Base-by-base conservation (phyloP, 2,888 invertebrate species). In the Nomada fabriciana region DNA sequence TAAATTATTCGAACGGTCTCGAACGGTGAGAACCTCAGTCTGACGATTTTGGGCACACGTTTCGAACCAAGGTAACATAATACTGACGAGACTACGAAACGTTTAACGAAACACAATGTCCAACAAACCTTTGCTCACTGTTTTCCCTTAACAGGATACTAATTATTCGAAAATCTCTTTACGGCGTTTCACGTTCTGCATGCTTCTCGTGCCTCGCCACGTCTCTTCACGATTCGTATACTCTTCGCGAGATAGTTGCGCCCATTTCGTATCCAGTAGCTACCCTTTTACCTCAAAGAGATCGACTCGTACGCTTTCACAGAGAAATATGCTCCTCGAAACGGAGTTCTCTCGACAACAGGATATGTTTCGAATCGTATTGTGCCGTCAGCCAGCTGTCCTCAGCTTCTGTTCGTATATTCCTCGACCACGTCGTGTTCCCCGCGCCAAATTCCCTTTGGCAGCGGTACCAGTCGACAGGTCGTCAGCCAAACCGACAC, bases 311-410 rank as follows among this genome's bases (percentile, higher is more conserved):
- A 23, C 15, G 15, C 42, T 20, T 64, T 9, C 50, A 11, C 47
- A 23, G 29, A 20, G 53, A 29, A 15, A n/a, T 13, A 36, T 4
- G 20, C 15, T 76, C 63, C 29, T 36, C n/a, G 52, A 43, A 29
- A 57, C 42, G 23, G 15, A 23, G 50, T 36, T 42, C 52, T 73
- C 81, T 70, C 65, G 67, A 43, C 61, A 65, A 50, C 69, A 81
- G 67, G 84, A 85, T 84, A 83, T 79, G 83, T 80, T 72, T 67
- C 63, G 55, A 67, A 79, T 76, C 74, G 79, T 84, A 83, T 84
- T 64, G 29, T 55, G 59, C 36, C 63, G 52, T 63, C 10, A 47
- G n/a, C 36, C 53, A 18, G 20, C n/a, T 20, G 20, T 25, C 18
- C 36, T 42, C 59, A 42, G 67, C 52, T 15, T 9, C 18, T 55